Evolutionary conservation across 2,888 invertebrate genomes (phyloP).

Genomic region (Anticlea derivata): DNA sequence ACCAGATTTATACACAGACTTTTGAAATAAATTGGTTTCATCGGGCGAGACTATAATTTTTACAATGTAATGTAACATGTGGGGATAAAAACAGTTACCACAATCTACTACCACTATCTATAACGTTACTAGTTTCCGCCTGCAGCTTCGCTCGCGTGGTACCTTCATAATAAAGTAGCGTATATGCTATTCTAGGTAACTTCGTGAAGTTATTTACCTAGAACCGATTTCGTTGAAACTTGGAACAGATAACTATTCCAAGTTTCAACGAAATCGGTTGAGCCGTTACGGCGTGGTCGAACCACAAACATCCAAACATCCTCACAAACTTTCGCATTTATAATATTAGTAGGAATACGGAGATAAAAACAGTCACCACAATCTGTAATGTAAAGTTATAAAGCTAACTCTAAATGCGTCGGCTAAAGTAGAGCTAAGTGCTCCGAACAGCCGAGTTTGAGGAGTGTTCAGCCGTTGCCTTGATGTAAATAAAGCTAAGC

Average conservation of each 20-base stretch:
- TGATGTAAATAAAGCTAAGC: constrained; percentile 14
- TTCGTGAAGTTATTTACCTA: no score
- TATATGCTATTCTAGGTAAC: no score
- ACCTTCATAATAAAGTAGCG: no score
- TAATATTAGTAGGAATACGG: not conserved
- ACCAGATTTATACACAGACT: not conserved
- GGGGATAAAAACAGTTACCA: constrained; percentile 1
- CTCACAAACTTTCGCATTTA: no score
- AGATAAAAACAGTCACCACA: constrained; percentile 4
- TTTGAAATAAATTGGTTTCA: constrained; percentile 3
- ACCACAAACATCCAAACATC: no score
- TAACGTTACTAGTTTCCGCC: no score
- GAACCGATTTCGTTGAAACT: no score
- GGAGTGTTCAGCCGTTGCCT: constrained; percentile 9
- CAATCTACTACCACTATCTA: constrained; percentile 5
- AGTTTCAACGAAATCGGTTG: no score
- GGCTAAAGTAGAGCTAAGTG: constrained; percentile 17
- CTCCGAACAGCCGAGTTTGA: constrained; percentile 13
- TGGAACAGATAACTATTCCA: no score
- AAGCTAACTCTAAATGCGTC: constrained; percentile 9
- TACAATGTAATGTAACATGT: no score
- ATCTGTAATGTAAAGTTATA: constrained; percentile 2
- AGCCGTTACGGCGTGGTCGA: no score
- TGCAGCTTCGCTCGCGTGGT: no score
- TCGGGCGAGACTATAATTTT: not conserved